These are phyloP conservation scores for Agyllia agylla DNA, from an alignment of 2,888 invertebrate species.

Conservation along the genomic window DNA sequence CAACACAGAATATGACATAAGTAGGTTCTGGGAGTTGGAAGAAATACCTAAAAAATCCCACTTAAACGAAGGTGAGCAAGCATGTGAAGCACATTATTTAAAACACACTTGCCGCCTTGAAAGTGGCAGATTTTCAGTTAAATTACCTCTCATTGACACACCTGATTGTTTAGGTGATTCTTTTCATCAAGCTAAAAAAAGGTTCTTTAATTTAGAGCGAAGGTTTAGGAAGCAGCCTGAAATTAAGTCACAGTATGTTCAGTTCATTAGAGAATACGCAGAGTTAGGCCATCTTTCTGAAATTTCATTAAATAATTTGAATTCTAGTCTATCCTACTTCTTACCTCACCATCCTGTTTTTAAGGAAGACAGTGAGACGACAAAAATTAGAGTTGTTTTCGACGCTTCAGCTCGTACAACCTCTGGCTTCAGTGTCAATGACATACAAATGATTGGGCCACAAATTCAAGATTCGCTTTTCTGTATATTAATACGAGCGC, in stretches of 20 bases:
- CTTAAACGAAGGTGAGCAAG: conserved; percentile 13
- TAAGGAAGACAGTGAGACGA: background rate
- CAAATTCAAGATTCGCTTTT: conserved; percentile 29
- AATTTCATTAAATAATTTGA: background rate
- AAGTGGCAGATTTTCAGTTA: background rate
- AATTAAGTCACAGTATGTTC: conserved; percentile 42
- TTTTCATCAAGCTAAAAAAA: background rate
- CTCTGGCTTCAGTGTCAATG: background rate
- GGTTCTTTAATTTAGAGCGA: background rate
- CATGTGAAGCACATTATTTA: conserved; percentile 41
- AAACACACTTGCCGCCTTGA: conserved; percentile 34
- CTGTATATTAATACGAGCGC: conserved; percentile 21
- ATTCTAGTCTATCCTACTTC: background rate
- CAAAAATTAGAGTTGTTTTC: background rate
- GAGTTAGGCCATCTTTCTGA: background rate
- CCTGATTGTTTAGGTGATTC: background rate
- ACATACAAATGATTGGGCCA: background rate
- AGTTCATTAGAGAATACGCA: conserved; percentile 62
- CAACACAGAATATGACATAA: background rate
- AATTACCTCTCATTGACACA: background rate
- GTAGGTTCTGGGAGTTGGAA: background rate
- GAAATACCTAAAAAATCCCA: background rate
- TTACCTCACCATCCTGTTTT: background rate
- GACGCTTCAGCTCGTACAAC: background rate
- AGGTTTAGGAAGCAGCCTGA: conserved; percentile 23